These are phyloP conservation scores for Malurus leucopterus DNA, from an alignment of 2,797 vertebrate genomes.

Conservation along the genomic window DNA sequence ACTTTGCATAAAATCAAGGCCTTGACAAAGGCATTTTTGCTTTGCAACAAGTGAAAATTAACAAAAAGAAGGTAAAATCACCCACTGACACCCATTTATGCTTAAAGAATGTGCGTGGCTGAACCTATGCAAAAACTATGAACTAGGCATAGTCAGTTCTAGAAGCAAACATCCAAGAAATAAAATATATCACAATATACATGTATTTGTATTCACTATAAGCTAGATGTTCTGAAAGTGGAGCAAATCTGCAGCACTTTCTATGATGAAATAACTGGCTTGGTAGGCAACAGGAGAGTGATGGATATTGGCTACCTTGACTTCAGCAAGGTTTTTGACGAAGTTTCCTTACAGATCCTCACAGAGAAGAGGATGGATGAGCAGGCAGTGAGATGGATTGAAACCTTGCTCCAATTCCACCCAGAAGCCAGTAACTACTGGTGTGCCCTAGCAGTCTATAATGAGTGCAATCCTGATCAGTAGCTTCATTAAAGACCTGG, in stretches of 20 bases:
- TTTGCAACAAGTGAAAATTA: background rate
- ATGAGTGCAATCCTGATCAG: background rate
- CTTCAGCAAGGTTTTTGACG: background rate
- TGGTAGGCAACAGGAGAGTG: rapidly evolving
- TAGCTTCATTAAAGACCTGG: background rate
- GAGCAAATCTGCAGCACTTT: background rate
- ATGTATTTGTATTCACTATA: background rate
- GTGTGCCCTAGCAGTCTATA: background rate
- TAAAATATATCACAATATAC: background rate
- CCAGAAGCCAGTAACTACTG: background rate
- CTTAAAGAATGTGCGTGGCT: background rate
- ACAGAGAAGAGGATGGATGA: background rate
- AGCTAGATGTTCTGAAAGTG: background rate
- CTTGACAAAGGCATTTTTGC: background rate
- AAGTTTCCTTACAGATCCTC: background rate
- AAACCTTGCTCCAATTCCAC: background rate
- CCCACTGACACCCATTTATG: background rate
- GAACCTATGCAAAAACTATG: background rate
- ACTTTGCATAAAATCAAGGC: background rate
- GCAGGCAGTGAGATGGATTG: background rate
- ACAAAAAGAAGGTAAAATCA: background rate
- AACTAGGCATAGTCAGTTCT: background rate
- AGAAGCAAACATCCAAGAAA: background rate
- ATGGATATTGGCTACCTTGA: background rate
- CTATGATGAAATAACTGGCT: background rate